A percentile compares a stretch with the other conserved stretches of the same genome.
Evolutionary conservation across 2,888 invertebrate genomes (phyloP).

Genomic region (Pseudanteris insignis): DNA sequence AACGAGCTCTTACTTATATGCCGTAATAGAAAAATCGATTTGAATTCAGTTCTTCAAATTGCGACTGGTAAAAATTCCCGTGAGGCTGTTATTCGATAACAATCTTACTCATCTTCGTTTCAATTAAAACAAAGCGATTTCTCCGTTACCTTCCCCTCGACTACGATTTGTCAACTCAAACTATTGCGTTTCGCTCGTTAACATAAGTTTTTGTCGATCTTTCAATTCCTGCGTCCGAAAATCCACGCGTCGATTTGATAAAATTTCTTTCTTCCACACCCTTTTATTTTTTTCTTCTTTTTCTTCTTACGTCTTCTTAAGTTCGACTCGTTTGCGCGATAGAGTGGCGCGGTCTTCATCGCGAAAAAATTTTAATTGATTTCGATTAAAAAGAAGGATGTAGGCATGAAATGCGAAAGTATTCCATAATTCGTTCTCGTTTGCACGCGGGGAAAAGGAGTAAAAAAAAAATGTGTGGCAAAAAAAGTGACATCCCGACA

Average conservation of each 20-base stretch:
- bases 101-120: slow-evolving; percentile 5
- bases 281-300: no score
- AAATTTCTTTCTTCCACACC: no score
- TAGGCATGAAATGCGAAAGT: slow-evolving; percentile 14
- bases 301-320: no score
- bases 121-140: slow-evolving; percentile 3
- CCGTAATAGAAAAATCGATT: not conserved
- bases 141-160: not conserved
- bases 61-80: not conserved
- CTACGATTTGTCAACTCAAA: no score
- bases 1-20: not conserved
- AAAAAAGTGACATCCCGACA: slow-evolving; percentile 27
- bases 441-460: slow-evolving; percentile 12
- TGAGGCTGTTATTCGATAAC: slow-evolving; percentile 3
- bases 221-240: no score
- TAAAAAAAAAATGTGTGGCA: not conserved
- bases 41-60: not conserved
- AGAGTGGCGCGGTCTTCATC: no score
- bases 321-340: no score
- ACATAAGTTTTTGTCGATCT: no score
- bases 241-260: no score
- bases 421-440: slow-evolving; percentile 15
- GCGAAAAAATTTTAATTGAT: slow-evolving; percentile 9
- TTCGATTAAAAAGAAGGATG: slow-evolving; percentile 6
- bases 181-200: no score